phyloP scores from a whole-genome alignment of 2,888 invertebrate species.

The Drosophila acutilabella region DNA sequence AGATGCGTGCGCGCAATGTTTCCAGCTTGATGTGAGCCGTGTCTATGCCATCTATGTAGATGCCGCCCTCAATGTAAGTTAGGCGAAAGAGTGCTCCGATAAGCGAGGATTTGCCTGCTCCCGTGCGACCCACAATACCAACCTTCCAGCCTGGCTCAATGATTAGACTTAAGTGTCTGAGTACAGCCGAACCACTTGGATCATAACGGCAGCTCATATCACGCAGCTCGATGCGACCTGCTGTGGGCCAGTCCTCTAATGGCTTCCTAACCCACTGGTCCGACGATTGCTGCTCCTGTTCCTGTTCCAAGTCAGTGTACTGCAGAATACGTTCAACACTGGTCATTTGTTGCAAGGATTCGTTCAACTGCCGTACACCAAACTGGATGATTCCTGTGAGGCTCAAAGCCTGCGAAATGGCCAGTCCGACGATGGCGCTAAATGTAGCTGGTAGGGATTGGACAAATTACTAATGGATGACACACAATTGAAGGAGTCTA shows the following conservation, averaged over 20 bases:
- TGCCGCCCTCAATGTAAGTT: constrained; percentile 89
- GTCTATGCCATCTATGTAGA: constrained; percentile 90
- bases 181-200: constrained; percentile 87
- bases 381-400: constrained; percentile 90
- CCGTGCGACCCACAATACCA: constrained; percentile 93
- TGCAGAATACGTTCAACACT: constrained; percentile 90
- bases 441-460: constrained; percentile 82
- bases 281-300: constrained; percentile 67
- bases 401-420: constrained; percentile 89
- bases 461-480: neutral
- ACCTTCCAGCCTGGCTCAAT: constrained; percentile 90
- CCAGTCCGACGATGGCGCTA: constrained; percentile 90
- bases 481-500: neutral
- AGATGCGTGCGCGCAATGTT: constrained; percentile 86
- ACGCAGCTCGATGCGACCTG: constrained; percentile 87
- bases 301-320: constrained; percentile 89
- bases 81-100: constrained; percentile 92
- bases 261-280: constrained; percentile 68
- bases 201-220: constrained; percentile 88
- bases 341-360: constrained; percentile 90
- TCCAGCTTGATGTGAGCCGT: constrained; percentile 86
- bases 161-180: constrained; percentile 89
- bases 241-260: constrained; percentile 88
- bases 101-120: constrained; percentile 93
- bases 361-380: constrained; percentile 89